These are phyloP conservation scores for Struthidea cinerea DNA, from an alignment of 2,113 vertebrate genomes.

Conservation along the genomic window DNA sequence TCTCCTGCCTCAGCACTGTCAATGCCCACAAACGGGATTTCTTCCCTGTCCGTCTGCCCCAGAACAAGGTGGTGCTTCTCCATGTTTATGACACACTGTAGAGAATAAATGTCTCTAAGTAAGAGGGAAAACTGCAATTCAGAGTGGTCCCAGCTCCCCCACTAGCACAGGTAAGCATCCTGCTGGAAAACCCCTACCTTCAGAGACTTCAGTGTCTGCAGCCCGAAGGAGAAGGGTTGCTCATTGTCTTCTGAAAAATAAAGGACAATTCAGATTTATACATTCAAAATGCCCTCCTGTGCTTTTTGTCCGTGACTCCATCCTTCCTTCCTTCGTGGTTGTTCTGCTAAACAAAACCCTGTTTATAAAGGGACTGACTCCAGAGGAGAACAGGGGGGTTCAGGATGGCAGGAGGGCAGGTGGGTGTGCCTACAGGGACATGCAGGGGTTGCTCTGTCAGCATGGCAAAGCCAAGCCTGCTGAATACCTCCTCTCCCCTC, in stretches of 20 bases:
- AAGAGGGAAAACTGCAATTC: not conserved
- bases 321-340: not conserved
- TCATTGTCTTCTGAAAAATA: conserved; percentile 75
- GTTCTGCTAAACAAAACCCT: not conserved
- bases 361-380: not conserved
- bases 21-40: conserved; percentile 76
- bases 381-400: not conserved
- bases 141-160: not conserved
- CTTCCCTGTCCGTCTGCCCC: conserved; percentile 77
- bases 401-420: not conserved
- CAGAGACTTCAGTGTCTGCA: conserved; percentile 81
- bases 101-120: not conserved
- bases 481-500: not conserved
- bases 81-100: conserved; percentile 84
- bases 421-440: rapidly evolving
- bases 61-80: conserved; percentile 82
- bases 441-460: rapidly evolving
- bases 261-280: not conserved
- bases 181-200: conserved; percentile 73
- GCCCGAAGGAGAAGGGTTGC: conserved; percentile 80
- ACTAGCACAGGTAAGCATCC: not conserved
- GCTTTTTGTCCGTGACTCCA: not conserved
- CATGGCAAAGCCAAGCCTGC: not conserved
- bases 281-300: not conserved
- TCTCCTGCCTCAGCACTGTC: conserved; percentile 46